phyloP scores from a whole-genome alignment of 92 coral and sea anemone genomes.

The Heliopora coerulea region DNA sequence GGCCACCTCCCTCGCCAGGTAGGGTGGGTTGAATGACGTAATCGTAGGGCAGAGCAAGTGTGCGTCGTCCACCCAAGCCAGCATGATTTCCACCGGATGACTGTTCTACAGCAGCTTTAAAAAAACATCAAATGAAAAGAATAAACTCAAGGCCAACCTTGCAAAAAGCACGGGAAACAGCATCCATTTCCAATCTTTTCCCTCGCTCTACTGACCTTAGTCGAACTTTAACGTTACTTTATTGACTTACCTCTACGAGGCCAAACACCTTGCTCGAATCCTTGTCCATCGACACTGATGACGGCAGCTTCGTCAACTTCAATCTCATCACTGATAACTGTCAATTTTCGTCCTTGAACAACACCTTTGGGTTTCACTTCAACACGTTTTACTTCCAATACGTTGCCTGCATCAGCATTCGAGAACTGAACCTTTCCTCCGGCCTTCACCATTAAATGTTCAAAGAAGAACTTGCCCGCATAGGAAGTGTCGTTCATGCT shows the following conservation, averaged over 20 bases:
- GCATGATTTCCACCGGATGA: slow-evolving; percentile 53
- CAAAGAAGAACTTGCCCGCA: slow-evolving; percentile 58
- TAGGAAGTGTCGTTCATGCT: slow-evolving; percentile 48
- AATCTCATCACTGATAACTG: slow-evolving; percentile 41
- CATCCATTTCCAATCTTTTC: too few species aligned
- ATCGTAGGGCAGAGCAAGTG: slow-evolving; percentile 46
- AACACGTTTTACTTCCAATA: slow-evolving; percentile 64
- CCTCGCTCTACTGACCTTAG: too few species aligned
- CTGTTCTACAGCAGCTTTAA: too few species aligned
- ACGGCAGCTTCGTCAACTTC: slow-evolving; percentile 45
- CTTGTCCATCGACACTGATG: slow-evolving; percentile 58
- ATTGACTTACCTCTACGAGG: slow-evolving; percentile 15
- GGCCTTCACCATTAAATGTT: slow-evolving; percentile 63
- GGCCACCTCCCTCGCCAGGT: slow-evolving; percentile 61
- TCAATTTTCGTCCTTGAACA: slow-evolving; percentile 54
- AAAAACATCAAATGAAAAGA: too few species aligned
- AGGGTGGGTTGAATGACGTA: slow-evolving; percentile 36
- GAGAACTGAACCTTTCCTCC: slow-evolving; percentile 64
- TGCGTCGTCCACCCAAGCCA: slow-evolving; percentile 36
- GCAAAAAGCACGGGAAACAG: too few species aligned
- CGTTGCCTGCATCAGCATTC: slow-evolving; percentile 51
- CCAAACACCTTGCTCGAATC: slow-evolving; percentile 3
- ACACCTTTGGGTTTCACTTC: slow-evolving; percentile 72
- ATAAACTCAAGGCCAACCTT: too few species aligned
- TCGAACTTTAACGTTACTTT: too few species aligned